Percentiles rank a stretch among this genome's conserved stretches.
Evolutionary conservation across 2,888 invertebrate species (phyloP).

Genomic region (Agrochola circellaris): DNA sequence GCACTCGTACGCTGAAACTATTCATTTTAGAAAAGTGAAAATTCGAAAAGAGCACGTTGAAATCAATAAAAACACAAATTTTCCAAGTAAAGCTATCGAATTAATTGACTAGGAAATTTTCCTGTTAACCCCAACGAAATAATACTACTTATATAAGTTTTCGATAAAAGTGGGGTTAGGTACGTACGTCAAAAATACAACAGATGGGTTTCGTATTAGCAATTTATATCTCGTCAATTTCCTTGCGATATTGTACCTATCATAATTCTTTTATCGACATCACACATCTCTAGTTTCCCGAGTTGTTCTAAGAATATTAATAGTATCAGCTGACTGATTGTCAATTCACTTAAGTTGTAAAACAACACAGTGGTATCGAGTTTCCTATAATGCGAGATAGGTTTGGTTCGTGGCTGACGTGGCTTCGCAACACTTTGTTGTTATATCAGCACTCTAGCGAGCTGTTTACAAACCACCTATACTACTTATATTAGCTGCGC

Average conservation of each 20-base stretch:
- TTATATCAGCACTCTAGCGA: background rate
- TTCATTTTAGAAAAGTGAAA: too few species aligned
- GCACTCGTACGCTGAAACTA: too few species aligned
- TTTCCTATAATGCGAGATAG: background rate
- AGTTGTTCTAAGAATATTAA: constrained; percentile 21
- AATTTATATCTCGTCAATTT: background rate
- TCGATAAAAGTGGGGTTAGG: background rate
- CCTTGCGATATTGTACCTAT: background rate
- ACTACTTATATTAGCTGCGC: too few species aligned
- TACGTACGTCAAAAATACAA: background rate
- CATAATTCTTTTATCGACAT: background rate
- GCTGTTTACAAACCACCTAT: background rate
- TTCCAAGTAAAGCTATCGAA: too few species aligned
- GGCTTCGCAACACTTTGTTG: background rate
- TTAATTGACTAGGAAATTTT: too few species aligned
- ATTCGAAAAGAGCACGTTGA: too few species aligned
- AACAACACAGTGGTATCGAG: constrained; percentile 6
- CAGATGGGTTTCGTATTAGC: background rate
- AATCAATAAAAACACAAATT: too few species aligned
- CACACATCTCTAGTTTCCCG: background rate
- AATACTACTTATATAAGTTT: too few species aligned
- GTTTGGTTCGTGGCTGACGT: background rate
- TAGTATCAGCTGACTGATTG: constrained; percentile 28
- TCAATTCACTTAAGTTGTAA: constrained; percentile 2
- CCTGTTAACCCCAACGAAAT: background rate